Percentiles rank a stretch among this genome's conserved stretches.
Conservation (phyloP, 2,113 vertebrate species). For the Tylochromis polylepis region DNA sequence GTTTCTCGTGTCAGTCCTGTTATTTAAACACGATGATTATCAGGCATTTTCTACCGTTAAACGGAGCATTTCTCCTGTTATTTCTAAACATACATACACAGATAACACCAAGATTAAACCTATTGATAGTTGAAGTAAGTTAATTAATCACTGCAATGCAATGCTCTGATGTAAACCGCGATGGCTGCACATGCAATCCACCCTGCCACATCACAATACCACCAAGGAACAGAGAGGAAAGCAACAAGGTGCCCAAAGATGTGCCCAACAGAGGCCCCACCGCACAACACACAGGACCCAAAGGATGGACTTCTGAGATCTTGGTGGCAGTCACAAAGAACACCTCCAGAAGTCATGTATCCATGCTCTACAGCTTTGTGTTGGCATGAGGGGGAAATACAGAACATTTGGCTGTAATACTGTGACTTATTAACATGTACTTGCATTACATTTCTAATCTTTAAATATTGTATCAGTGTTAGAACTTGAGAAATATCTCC, state of each 20-base stretch:
- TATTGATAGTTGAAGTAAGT: neutral
- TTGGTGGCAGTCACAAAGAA: neutral
- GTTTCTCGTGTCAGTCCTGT: neutral
- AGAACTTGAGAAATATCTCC: neutral
- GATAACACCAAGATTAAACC: neutral
- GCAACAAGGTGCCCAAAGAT: neutral
- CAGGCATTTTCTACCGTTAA: neutral
- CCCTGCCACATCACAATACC: neutral
- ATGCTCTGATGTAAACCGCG: neutral
- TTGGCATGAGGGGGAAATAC: neutral
- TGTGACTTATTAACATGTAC: neutral
- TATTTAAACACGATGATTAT: neutral
- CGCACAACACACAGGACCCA: neutral
- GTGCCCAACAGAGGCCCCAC: neutral
- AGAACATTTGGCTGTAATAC: neutral
- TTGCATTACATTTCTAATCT: neutral
- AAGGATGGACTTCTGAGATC: neutral
- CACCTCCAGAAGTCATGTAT: neutral
- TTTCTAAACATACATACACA: fast-evolving
- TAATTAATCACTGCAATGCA: neutral
- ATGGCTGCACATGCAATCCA: neutral
- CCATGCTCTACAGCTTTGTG: neutral
- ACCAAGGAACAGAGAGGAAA: neutral
- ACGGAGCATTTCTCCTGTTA: neutral
- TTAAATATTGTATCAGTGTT: neutral